phyloP scores from a whole-genome alignment of 2,888 invertebrate species.

The Sphinx pinastri region DNA sequence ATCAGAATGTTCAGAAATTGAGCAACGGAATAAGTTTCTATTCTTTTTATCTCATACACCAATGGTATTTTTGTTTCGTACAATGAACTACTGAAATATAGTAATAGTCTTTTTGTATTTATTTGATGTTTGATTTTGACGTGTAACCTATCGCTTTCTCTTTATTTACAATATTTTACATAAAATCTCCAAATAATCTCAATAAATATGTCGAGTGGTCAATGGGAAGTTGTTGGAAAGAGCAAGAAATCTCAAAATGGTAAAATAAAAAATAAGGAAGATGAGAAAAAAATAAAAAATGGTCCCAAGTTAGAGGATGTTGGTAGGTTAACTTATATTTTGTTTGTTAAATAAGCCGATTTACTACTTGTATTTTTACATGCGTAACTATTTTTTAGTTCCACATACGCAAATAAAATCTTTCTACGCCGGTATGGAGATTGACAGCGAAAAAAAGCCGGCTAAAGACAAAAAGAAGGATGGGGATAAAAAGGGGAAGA shows the following conservation, averaged over 20 bases:
- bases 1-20: neutral
- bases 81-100: neutral
- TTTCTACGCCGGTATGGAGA: constrained; percentile 85
- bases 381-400: constrained; percentile 72
- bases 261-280: constrained; percentile 82
- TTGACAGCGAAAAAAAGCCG: constrained; percentile 85
- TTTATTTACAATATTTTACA: constrained; percentile 68
- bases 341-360: constrained; percentile 35
- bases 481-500: constrained; percentile 70
- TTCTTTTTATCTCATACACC: constrained; percentile 38
- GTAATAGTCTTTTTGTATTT: constrained; percentile 45
- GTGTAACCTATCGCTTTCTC: constrained; percentile 73
- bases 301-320: constrained; percentile 90
- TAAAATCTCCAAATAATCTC: constrained; percentile 43
- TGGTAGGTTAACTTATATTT: constrained; percentile 80
- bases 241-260: constrained; percentile 85
- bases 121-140: constrained; percentile 76
- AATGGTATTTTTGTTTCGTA: neutral
- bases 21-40: constrained; percentile 31
- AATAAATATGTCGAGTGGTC: constrained; percentile 78
- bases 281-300: constrained; percentile 86
- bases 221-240: constrained; percentile 89
- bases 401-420: constrained; percentile 88
- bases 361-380: constrained; percentile 27
- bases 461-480: constrained; percentile 80